phyloP scores from a whole-genome alignment of 2,113 vertebrate species.

The Platycercus adscitus region DNA sequence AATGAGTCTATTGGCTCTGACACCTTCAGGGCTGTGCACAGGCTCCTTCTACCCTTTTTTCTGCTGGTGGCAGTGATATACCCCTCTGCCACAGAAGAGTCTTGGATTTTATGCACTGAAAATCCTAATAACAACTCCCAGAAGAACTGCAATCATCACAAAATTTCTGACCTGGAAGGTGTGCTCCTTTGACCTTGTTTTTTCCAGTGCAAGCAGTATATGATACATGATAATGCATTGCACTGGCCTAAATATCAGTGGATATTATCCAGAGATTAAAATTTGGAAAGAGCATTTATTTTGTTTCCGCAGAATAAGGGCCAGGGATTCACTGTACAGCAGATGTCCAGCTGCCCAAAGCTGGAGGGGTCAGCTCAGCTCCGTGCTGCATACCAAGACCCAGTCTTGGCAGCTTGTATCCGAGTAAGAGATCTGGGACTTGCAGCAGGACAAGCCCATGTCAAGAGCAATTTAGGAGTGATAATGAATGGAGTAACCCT shows the following conservation, averaged over 20 bases:
- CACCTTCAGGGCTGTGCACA: background rate
- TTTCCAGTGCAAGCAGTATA: background rate
- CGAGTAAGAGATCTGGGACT: background rate
- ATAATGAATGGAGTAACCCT: background rate
- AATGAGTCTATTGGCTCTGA: background rate
- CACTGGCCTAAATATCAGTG: background rate
- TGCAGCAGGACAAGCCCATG: background rate
- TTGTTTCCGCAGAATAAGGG: background rate
- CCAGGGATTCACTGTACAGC: background rate
- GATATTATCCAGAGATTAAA: background rate
- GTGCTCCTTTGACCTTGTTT: background rate
- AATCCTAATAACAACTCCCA: background rate
- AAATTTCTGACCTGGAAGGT: background rate
- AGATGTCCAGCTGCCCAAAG: background rate
- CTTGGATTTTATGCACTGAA: background rate
- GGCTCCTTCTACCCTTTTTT: background rate
- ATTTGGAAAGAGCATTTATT: background rate
- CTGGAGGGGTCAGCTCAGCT: background rate
- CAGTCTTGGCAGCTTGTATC: accelerated
- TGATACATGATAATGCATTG: background rate
- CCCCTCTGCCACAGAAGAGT: background rate
- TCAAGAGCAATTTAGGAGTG: background rate
- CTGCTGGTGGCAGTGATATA: accelerated
- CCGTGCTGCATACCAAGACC: background rate
- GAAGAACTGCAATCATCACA: background rate